Evolutionary conservation across 2,888 invertebrate genomes (phyloP).

Genomic region (Enchytraeus crypticus): DNA sequence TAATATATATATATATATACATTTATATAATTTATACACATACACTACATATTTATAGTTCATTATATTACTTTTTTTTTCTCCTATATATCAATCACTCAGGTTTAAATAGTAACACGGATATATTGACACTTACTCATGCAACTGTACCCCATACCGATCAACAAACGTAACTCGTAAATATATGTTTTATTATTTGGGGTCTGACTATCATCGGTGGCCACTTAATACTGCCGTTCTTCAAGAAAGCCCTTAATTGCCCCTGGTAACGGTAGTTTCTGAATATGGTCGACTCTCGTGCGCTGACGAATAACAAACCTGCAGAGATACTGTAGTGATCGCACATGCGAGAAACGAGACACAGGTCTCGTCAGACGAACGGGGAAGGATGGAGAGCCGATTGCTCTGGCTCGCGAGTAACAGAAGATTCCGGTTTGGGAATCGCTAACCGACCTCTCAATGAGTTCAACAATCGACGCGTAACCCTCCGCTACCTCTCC

Average conservation of each 20-base stretch:
- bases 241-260: constrained; percentile 47
- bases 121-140: too few species aligned
- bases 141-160: too few species aligned
- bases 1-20: too few species aligned
- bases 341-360: constrained; percentile 62
- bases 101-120: too few species aligned
- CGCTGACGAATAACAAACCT: constrained; percentile 65
- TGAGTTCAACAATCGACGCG: constrained; percentile 60
- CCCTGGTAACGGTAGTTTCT: constrained; percentile 61
- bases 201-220: background rate
- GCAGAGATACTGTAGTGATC: constrained; percentile 65
- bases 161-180: too few species aligned
- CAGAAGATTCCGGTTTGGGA: constrained; percentile 65
- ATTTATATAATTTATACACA: too few species aligned
- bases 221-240: constrained; percentile 43
- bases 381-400: constrained; percentile 63
- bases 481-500: constrained; percentile 48
- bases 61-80: too few species aligned
- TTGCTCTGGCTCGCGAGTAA: constrained; percentile 61
- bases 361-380: constrained; percentile 66
- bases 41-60: too few species aligned
- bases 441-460: constrained; percentile 64
- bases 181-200: background rate
- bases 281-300: constrained; percentile 61
- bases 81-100: too few species aligned